These are phyloP conservation scores for Azorinus chamasolen DNA, from an alignment of 2,888 invertebrate species.

Conservation along the genomic window DNA sequence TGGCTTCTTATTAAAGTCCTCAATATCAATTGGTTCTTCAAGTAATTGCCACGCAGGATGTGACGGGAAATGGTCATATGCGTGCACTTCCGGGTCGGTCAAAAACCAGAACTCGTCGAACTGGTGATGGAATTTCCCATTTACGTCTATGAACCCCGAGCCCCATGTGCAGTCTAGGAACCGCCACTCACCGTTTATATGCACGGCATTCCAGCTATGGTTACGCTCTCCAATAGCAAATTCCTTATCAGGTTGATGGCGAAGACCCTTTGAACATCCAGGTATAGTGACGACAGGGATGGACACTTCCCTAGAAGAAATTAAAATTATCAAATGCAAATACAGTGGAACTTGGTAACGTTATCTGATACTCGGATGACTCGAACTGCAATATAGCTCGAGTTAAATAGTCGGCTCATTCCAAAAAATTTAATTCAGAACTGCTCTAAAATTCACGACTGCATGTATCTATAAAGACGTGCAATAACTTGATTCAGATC, in stretches of 20 bases:
- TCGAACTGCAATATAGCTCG: too few species aligned
- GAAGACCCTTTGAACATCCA: slow-evolving; percentile 70
- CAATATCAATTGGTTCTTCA: slow-evolving; percentile 62
- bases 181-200: slow-evolving; percentile 65
- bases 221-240: slow-evolving; percentile 57
- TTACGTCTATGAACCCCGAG: slow-evolving; percentile 53
- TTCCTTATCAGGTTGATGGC: slow-evolving; percentile 60
- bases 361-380: too few species aligned
- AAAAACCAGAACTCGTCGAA: slow-evolving; percentile 78
- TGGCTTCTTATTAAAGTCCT: slow-evolving; percentile 63
- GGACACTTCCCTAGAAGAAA: slow-evolving; percentile 50
- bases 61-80: slow-evolving; percentile 70
- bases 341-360: too few species aligned
- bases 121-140: slow-evolving; percentile 57
- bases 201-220: slow-evolving; percentile 73
- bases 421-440: too few species aligned
- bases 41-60: slow-evolving; percentile 73
- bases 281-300: slow-evolving; percentile 65
- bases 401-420: too few species aligned
- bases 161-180: slow-evolving; percentile 75
- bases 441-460: too few species aligned
- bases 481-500: too few species aligned
- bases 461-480: too few species aligned
- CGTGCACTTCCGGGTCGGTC: slow-evolving; percentile 74
- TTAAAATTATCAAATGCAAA: too few species aligned